Base-by-base conservation (phyloP, 2,113 vertebrate genomes). In the Elgaria multicarinata region DNA sequence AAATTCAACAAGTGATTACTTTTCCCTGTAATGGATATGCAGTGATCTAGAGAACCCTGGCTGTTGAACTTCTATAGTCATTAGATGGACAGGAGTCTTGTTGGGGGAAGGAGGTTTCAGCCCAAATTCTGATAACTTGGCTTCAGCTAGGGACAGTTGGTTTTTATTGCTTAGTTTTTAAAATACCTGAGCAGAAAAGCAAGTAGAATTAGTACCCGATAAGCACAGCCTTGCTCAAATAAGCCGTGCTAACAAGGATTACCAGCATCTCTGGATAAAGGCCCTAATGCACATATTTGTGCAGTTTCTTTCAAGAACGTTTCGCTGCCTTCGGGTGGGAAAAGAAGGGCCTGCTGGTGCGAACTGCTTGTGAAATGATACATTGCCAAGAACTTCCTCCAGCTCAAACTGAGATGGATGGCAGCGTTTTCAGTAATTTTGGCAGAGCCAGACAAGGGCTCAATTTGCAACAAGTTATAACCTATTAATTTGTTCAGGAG, bases 241-340 rank as follows among this genome's bases (percentile, higher is more conserved):
- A 90, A 77, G 31, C 55, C 64, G 66, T 62, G 22, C 53, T 66
- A 86, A 81, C 9, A 87, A 46, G 83, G 88, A 93, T 91, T 67
- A 46, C 81, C 87, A 82, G 90, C 90, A 62, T 16, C 36, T 86
- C 86, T 85, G 89, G 83, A 71, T 77, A 91, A 92, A 90, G 42
- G 16, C 69, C 26, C 55, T 31, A 13, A 64, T 33, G 74, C 88
- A 87, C 76, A 28, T 71, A 83, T 91, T 92, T 91, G 69, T 55
- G 80, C 69, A 74, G 53, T 16, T 82, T 85, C 62, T 8, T 75
- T 86, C 67, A 42, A 55, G 55, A 87, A 42, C 89, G 87, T 91
- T 90, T 79, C 91, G 46, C 76, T 92, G 66, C 84, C 74, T 75
- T 69, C 78, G 62, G 24, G 44, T 42, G 44, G 39, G 42, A 67